Percentiles rank a stretch among this genome's conserved stretches.
phyloP scores from a whole-genome alignment of 2,888 invertebrate species.

The Hyalella azteca region DNA sequence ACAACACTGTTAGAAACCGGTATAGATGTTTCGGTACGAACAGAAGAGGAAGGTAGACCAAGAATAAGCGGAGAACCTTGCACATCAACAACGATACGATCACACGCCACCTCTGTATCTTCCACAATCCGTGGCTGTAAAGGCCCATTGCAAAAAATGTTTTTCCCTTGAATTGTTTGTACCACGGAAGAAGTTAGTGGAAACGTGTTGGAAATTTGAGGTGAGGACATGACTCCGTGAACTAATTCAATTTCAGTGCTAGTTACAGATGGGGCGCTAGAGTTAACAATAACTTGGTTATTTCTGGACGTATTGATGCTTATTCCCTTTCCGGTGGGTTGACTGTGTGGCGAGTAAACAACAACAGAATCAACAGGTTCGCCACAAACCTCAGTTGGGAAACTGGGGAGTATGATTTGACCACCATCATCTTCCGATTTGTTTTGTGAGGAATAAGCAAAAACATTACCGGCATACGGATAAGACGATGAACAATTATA shows the following conservation, averaged over 20 bases:
- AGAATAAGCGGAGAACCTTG: not conserved
- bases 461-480: not conserved
- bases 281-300: not conserved
- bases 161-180: not conserved
- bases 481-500: not conserved
- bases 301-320: not conserved
- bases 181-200: not conserved
- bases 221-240: not conserved
- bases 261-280: not conserved
- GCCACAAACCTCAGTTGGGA: not conserved
- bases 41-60: not conserved
- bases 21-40: not conserved
- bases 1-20: not conserved
- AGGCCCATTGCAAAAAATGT: not conserved
- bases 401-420: too few species aligned
- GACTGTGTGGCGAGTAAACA: not conserved
- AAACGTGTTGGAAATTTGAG: not conserved
- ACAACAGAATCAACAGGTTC: not conserved
- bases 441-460: not conserved
- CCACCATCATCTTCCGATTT: not conserved
- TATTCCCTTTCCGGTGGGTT: not conserved
- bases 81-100: not conserved
- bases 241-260: not conserved
- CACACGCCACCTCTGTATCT: not conserved
- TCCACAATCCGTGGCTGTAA: not conserved